A percentile compares a stretch with the other conserved stretches of the same genome.
These are phyloP conservation scores for Procambarus virginalis DNA, from an alignment of 1,140 invertebrate species.

Conservation along the genomic window DNA sequence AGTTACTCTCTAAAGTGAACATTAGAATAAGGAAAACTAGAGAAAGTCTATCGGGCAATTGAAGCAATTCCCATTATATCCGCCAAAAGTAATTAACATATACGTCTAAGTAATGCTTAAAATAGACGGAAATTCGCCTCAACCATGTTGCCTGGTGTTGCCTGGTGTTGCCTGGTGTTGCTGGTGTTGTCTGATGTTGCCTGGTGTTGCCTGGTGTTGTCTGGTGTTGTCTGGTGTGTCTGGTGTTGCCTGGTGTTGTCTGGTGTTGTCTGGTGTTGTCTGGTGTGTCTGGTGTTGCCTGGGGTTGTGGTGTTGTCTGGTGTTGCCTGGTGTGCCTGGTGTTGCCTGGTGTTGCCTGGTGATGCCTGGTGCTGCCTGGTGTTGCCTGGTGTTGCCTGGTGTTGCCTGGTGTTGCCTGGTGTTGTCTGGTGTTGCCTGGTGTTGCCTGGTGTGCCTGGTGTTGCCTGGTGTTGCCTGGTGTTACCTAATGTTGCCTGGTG, in stretches of 20 bases:
- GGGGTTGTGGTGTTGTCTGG: slow-evolving; percentile 6
- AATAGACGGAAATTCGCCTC: too few species aligned
- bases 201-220: neutral
- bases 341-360: slow-evolving; percentile 1
- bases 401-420: slow-evolving; percentile 22
- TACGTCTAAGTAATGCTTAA: too few species aligned
- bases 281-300: slow-evolving; percentile 7
- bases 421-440: neutral
- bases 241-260: neutral
- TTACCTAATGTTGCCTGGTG: neutral
- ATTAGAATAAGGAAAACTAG: too few species aligned
- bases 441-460: slow-evolving; percentile 1
- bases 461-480: neutral
- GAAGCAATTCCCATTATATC: too few species aligned
- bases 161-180: slow-evolving; percentile 1
- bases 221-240: neutral
- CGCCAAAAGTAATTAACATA: too few species aligned
- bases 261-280: slow-evolving; percentile 6
- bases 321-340: slow-evolving; percentile 18
- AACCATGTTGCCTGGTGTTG: slow-evolving; percentile 3
- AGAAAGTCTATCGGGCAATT: too few species aligned
- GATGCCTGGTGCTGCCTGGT: neutral
- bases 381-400: slow-evolving; percentile 2
- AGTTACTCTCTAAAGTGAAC: too few species aligned
- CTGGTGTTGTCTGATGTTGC: neutral